phyloP scores from a whole-genome alignment of 2,888 invertebrate genomes.

The Pammene aurita region DNA sequence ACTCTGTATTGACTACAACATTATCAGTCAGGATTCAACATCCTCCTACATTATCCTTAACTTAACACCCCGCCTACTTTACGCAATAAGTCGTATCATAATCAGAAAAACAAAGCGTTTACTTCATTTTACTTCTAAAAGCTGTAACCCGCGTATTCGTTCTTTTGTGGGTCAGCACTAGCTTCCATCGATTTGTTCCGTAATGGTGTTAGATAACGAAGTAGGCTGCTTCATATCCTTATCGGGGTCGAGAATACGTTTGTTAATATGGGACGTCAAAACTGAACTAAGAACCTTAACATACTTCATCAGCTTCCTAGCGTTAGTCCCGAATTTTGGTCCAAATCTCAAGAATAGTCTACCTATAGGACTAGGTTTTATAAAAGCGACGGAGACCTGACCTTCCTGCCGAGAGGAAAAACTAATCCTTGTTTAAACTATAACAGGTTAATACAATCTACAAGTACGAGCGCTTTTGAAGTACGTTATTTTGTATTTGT shows the following conservation, averaged over 20 bases:
- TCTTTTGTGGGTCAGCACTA: slow-evolving; percentile 42
- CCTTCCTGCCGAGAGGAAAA: too few species aligned
- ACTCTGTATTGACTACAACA: neutral
- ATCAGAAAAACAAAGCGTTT: neutral
- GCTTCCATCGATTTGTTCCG: slow-evolving; percentile 16
- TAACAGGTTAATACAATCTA: too few species aligned
- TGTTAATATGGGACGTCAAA: neutral
- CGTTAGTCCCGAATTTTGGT: too few species aligned
- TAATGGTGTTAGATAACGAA: slow-evolving; percentile 23
- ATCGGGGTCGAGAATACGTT: slow-evolving; percentile 7
- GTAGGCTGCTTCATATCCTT: slow-evolving; percentile 16
- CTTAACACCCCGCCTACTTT: neutral
- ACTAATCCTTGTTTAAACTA: too few species aligned
- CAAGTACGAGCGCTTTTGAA: too few species aligned
- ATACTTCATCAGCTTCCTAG: too few species aligned
- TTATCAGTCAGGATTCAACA: slow-evolving; percentile 2
- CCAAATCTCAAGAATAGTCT: too few species aligned
- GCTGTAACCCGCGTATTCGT: slow-evolving; percentile 28
- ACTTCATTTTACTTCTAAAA: neutral
- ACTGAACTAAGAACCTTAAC: too few species aligned
- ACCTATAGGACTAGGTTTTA: too few species aligned
- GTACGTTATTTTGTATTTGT: too few species aligned
- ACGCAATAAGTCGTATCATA: neutral
- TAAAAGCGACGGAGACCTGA: too few species aligned
- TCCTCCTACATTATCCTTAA: slow-evolving; percentile 6